Percentiles rank a stretch among this genome's conserved stretches.
These are phyloP conservation scores for Polydrusus tereticollis DNA, from an alignment of 2,888 invertebrate genomes.

Conservation along the genomic window DNA sequence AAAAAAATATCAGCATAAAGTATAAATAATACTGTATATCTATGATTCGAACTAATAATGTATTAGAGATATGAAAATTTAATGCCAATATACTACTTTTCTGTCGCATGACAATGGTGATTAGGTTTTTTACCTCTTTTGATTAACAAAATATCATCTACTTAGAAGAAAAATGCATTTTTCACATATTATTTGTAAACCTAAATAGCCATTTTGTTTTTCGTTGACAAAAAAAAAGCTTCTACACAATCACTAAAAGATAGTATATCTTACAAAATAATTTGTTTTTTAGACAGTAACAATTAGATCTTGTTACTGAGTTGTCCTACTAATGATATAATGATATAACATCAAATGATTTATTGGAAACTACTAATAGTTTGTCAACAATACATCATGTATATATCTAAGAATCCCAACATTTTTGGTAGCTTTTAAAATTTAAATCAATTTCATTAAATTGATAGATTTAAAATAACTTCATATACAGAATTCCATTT, in stretches of 20 bases:
- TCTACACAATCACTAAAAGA: no score
- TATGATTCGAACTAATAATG: no score
- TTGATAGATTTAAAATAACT: background rate
- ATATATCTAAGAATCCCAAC: background rate
- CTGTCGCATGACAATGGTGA: background rate
- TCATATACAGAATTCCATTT: background rate
- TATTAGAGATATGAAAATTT: no score
- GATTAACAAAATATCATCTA: no score
- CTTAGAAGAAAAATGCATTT: no score
- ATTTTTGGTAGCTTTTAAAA: background rate
- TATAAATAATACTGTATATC: constrained; percentile 12
- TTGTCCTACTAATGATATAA: no score
- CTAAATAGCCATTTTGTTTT: no score
- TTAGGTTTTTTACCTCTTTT: background rate
- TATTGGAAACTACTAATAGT: background rate
- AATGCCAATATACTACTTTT: background rate
- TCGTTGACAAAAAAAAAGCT: background rate
- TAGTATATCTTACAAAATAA: no score
- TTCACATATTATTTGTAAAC: no score
- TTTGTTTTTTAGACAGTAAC: no score
- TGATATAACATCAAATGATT: background rate
- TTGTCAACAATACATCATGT: background rate
- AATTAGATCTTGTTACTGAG: no score
- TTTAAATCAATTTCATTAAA: background rate
- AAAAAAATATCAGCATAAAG: background rate